Percentiles rank a stretch among this genome's conserved stretches.
These are phyloP conservation scores for Drosophila aldrichi DNA, from an alignment of 2,888 invertebrate genomes.

Conservation along the genomic window DNA sequence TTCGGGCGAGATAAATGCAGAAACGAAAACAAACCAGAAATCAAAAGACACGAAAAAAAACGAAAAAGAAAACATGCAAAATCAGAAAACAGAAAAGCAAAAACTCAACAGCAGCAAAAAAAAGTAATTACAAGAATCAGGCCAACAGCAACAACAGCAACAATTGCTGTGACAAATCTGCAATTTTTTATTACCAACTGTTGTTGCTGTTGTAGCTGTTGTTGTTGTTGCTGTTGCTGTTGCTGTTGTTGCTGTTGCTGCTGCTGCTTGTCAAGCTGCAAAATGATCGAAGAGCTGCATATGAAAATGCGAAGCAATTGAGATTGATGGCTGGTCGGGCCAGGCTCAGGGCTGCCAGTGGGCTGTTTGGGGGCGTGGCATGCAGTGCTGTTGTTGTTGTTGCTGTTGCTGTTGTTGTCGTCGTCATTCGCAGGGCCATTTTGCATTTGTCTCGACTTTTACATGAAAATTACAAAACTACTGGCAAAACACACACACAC, in stretches of 20 bases:
- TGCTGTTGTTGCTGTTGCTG: constrained; percentile 44
- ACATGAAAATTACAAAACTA: constrained; percentile 81
- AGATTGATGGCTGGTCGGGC: constrained; percentile 74
- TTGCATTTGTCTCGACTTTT: constrained; percentile 78
- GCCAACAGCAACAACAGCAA: constrained; percentile 53
- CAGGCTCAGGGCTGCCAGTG: constrained; percentile 62
- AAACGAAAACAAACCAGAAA: constrained; percentile 29
- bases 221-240: constrained; percentile 8
- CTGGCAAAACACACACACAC: constrained; percentile 55
- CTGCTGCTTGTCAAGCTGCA: constrained; percentile 68
- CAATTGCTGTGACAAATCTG: constrained; percentile 78
- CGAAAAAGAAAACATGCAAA: background rate
- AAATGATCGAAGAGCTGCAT: constrained; percentile 80
- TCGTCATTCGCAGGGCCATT: constrained; percentile 75
- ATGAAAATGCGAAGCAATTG: constrained; percentile 81
- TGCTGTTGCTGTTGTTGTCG: constrained; percentile 22
- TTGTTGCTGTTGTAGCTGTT: constrained; percentile 26
- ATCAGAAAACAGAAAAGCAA: background rate
- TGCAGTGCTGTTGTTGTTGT: constrained; percentile 11
- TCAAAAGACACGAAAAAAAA: background rate
- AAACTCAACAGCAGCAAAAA: constrained; percentile 42
- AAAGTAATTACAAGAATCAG: constrained; percentile 76
- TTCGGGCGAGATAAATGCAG: constrained; percentile 67
- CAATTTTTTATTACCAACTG: constrained; percentile 69
- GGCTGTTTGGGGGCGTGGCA: constrained; percentile 67